Percentiles rank a stretch among this genome's conserved stretches.
phyloP scores from a whole-genome alignment of 2,888 invertebrate species.

The Linnaemya vulpina region DNA sequence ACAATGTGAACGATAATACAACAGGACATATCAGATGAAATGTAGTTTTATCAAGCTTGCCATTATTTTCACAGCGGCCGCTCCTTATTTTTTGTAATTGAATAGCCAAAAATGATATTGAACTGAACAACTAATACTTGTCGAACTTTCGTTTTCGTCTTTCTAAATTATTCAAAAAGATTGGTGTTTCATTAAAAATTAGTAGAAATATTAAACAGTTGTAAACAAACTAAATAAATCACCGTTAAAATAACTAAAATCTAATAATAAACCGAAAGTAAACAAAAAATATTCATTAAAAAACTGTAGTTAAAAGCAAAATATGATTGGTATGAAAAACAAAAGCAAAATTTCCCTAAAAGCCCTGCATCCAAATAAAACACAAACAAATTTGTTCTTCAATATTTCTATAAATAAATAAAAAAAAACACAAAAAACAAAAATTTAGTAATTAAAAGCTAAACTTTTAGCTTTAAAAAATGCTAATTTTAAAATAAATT shows the following conservation, averaged over 20 bases:
- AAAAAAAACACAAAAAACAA: slow-evolving; percentile 53
- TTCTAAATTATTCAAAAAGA: slow-evolving; percentile 29
- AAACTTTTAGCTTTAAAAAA: slow-evolving; percentile 71
- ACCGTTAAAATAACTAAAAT: slow-evolving; percentile 20
- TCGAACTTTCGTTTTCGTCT: not conserved
- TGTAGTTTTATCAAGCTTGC: too few species aligned
- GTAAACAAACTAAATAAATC: slow-evolving; percentile 5
- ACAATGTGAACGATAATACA: too few species aligned
- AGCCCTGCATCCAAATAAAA: slow-evolving; percentile 20
- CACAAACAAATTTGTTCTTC: slow-evolving; percentile 57
- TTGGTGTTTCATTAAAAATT: slow-evolving; percentile 33
- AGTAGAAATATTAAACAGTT: slow-evolving; percentile 19
- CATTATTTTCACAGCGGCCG: too few species aligned
- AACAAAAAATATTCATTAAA: slow-evolving; percentile 27
- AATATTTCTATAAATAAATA: slow-evolving; percentile 68
- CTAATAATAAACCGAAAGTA: slow-evolving; percentile 34
- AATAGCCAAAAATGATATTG: not conserved
- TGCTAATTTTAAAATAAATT: slow-evolving; percentile 44
- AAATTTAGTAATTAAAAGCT: slow-evolving; percentile 63
- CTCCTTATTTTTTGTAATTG: too few species aligned
- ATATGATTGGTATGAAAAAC: slow-evolving; percentile 53
- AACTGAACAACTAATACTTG: not conserved
- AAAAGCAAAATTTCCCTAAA: not conserved
- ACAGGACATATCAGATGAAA: too few species aligned
- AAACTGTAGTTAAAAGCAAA: slow-evolving; percentile 54